Evolutionary conservation across 2,113 vertebrate species (phyloP), one percentile per base, ranked within the genome.

Genomic region (Rhinoptilus africanus): DNA sequence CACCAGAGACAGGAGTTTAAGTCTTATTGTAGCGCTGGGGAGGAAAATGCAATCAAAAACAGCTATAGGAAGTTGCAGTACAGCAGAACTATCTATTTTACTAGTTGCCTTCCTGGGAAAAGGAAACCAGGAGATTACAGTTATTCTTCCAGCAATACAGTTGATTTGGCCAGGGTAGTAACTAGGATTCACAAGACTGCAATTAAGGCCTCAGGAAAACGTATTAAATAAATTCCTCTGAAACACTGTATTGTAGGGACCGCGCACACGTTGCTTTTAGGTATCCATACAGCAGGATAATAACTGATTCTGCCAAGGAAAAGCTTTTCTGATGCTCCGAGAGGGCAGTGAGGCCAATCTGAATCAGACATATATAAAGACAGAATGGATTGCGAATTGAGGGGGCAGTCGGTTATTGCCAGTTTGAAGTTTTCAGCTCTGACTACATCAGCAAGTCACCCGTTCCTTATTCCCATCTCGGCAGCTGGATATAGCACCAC

Each of bases 1-100:
- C 77, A 72, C 80, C 37, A 64, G 69, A 79, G 92, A 87, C 76
- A 69, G 84, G 54, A 92, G 69, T 91, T 96, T 95, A 91, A 96
- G 93, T 91, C 94, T 91, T 87, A 87, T 48, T 72, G 84, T 85
- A 85, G 82, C 69, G 21, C 91, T 48, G 89, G 91, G 86, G 89
- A 97, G 62, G 77, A 89, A 93, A 96, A 94, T 35, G 80, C 92
- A 97, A 96, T 96, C 91, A 96, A 87, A 91, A 92, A 18, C 88
- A 96, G 68, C 88, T 79, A 92, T 81, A 89, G 94, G 90, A 96
- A 93, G 62, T 68, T 85, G 51, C 81, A 85, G 51, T 91, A 73
- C 69, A 69, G 62, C 43, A 96, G 66, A 94, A 78, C 80, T 91
- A 91, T 95, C 47, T 91, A 82, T 93, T 96, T 96, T 45, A 57